phyloP scores from a whole-genome alignment of 2,113 vertebrate species.

The Motacilla alba region DNA sequence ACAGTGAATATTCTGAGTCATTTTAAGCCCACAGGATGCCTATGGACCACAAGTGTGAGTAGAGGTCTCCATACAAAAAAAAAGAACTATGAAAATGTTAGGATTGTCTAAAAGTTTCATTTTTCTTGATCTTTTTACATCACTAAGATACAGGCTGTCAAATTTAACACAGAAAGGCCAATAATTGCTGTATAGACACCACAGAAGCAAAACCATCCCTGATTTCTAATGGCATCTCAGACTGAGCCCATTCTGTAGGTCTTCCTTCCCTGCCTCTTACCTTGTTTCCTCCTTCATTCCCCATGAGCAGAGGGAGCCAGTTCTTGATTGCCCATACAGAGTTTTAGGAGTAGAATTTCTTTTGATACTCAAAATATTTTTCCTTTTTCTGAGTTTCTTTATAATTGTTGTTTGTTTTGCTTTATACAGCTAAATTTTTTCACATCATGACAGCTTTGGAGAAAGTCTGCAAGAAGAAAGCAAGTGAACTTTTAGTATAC shows the following conservation, averaged over 20 bases:
- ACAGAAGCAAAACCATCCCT: neutral
- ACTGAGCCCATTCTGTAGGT: neutral
- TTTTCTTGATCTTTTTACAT: neutral
- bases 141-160: neutral
- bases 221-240: neutral
- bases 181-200: neutral
- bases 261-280: neutral
- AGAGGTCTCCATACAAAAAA: neutral
- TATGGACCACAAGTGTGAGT: neutral
- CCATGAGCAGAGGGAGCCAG: neutral
- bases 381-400: neutral
- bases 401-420: neutral
- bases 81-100: neutral
- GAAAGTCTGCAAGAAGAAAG: neutral
- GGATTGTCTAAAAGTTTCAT: neutral
- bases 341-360: neutral
- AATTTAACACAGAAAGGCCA: neutral
- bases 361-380: neutral
- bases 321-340: neutral
- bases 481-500: neutral
- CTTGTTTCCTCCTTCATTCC: neutral
- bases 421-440: neutral
- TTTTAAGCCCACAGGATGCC: conserved; percentile 3
- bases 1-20: neutral
- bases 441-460: neutral